Evolutionary conservation across 2,797 vertebrate species (phyloP), one percentile per base, ranked within the genome.

Genomic region (Tokudaia muenninki): DNA sequence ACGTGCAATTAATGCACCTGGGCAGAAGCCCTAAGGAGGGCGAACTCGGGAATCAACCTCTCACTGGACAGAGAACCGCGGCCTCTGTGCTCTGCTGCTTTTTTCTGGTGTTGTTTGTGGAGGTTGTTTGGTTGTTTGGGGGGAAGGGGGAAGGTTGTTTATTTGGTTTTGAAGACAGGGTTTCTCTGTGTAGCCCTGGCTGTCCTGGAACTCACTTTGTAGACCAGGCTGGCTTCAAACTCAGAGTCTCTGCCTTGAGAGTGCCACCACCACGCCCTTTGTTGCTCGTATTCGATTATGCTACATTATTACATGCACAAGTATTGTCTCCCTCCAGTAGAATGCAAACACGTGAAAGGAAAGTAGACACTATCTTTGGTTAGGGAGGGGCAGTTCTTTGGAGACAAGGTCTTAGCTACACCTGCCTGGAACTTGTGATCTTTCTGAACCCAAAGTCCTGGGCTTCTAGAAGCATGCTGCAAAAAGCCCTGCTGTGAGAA

Each of bases 331-430:
- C 90, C 81, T 91, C 84, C 52, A 72, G 52, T 50, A 72, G 16
- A 93, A 61, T 7, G 14, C 83, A 75, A 91, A 94, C 61, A 80
- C 50, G 55, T 16, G 80, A 96, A 81, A 94, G 37, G 80, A 96
- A 81, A 94, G 37, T 83, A 72, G 16, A 17, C 10, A 1, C 31
- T 79, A 55, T 34, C 67, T 26, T 61, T 6, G 52, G 31, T 17
- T 55, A 41, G 11, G 19, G 6, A 57, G 12, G 37, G 29, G 24
- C 57, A n/a, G 29, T 22, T 88, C 17, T 77, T 61, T 47, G 9
- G 29, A 61, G 52, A 31, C n/a, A 44, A 50, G 70, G 52, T 77
- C 55, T 77, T 61, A n/a, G 13, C 37, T 52, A 24, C 34, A 52
- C 10, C 29, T 88, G 10, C n/a, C 26, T 57, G 37, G 14, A 87